Percentiles rank a stretch among this genome's conserved stretches.
Evolutionary conservation across 1,140 invertebrate genomes (phyloP).

Genomic region (Xylocopa sonorina): DNA sequence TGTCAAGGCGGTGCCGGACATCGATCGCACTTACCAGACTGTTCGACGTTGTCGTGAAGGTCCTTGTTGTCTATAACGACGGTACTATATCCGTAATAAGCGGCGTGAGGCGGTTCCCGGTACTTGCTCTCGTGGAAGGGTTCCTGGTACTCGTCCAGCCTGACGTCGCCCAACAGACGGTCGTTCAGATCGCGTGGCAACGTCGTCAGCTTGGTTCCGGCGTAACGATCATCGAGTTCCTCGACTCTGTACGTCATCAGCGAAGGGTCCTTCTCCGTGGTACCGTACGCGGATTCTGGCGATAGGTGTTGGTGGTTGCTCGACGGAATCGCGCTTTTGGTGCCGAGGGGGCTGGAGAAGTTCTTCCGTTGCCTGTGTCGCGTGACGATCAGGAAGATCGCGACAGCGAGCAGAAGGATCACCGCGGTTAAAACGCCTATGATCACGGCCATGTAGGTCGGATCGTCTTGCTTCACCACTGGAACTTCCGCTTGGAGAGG

Average conservation of each 20-base stretch:
- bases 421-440: slow-evolving; percentile 86
- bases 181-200: slow-evolving; percentile 80
- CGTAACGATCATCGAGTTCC: slow-evolving; percentile 80
- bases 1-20: background rate
- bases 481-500: slow-evolving; percentile 77
- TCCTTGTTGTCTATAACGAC: slow-evolving; percentile 83
- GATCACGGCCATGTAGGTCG: slow-evolving; percentile 86
- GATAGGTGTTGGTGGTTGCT: slow-evolving; percentile 80
- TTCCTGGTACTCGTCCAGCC: slow-evolving; percentile 83
- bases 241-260: slow-evolving; percentile 80
- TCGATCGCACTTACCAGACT: slow-evolving; percentile 75
- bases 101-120: slow-evolving; percentile 79
- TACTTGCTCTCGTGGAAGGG: slow-evolving; percentile 82
- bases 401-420: slow-evolving; percentile 83
- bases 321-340: slow-evolving; percentile 78
- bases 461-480: slow-evolving; percentile 81
- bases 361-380: slow-evolving; percentile 84
- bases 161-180: slow-evolving; percentile 78
- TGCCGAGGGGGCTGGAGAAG: slow-evolving; percentile 80
- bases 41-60: slow-evolving; percentile 80
- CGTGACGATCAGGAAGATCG: slow-evolving; percentile 84
- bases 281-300: slow-evolving; percentile 79
- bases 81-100: slow-evolving; percentile 83
- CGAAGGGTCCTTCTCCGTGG: slow-evolving; percentile 79
- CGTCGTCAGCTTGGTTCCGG: slow-evolving; percentile 78